Conservation (phyloP, 2,888 invertebrate genomes). For the Ophioninae sp. region DNA sequence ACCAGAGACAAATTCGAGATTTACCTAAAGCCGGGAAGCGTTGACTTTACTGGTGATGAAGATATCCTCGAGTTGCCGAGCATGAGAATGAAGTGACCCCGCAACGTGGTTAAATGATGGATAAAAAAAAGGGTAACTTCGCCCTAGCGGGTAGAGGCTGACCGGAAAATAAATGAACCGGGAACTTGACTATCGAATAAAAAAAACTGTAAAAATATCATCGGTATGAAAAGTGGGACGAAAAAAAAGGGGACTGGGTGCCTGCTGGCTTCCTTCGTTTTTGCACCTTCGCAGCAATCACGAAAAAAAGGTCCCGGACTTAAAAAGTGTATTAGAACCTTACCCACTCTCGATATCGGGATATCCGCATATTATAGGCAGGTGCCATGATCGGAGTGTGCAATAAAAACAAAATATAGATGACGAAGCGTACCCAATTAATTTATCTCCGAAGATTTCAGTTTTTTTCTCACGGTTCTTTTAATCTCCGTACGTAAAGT, state of each 20-base stretch:
- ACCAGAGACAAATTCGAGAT: not conserved
- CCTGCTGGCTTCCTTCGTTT: not conserved
- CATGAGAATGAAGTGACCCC: conserved; percentile 29
- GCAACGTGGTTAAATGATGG: conserved; percentile 42
- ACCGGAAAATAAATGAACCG: conserved; percentile 35
- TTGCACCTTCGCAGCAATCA: not conserved
- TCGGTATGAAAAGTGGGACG: not conserved
- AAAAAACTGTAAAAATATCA: conserved; percentile 27
- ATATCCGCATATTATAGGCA: conserved; percentile 18
- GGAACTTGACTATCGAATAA: conserved; percentile 16
- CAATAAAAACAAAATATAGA: conserved; percentile 33
- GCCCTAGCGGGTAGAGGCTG: conserved; percentile 9
- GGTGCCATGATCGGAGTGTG: conserved; percentile 20
- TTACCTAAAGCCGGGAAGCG: conserved; percentile 11
- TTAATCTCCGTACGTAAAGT: conserved; percentile 1
- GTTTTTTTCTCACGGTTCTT: not conserved
- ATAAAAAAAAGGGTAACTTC: conserved; percentile 27
- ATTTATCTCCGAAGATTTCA: conserved; percentile 37
- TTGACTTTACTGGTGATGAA: conserved; percentile 41
- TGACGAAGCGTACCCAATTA: conserved; percentile 22
- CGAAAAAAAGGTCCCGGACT: conserved; percentile 4
- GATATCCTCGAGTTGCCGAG: conserved; percentile 16
- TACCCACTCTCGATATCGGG: conserved; percentile 37
- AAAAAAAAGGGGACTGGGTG: not conserved
- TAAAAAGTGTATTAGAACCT: conserved; percentile 35